Base-by-base conservation (phyloP, 37 sponge, comb jelly and placozoan genomes). In the Tethya wilhelma region DNA sequence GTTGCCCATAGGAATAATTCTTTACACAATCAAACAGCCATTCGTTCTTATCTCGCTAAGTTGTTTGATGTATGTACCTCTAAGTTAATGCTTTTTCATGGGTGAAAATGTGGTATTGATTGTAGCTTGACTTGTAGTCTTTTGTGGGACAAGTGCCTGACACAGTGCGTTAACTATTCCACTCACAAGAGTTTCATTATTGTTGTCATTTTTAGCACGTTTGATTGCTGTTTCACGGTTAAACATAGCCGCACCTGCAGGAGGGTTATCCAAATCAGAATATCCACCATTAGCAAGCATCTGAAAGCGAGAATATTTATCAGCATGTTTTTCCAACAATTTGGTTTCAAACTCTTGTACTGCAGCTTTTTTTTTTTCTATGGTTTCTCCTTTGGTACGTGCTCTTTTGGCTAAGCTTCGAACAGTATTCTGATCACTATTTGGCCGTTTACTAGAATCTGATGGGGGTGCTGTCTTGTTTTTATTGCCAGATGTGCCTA, bases 191-290 rank as follows among this genome's bases (percentile, higher is more conserved):
- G 63, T n/a, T 19, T 49, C 53, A 49, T 49, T 49, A 49, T 14
- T 49, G 14, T 49, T 49, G 14, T 49, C 53, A 49, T 9, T 49
- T 49, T 49, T 49, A 14, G 53, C 9, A 49, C 14, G 53, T 49
- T n/a, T n/a, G 7, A 7, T 60, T n/a, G 22, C 28, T 8, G 63
- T 25, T n/a, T 60, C 63, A 60, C 63, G 63, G 28, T n/a, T 6
- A 60, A 60, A 60, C 63, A 60, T 60, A 8, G 63, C 22, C 11
- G 63, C 63, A 49, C 53, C 53, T 25, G 63, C 63, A 60, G 63
- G 63, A 25, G 63, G 63, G 22, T 25, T n/a, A 23, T 60, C 63
- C 22, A 60, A n/a, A 26, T 60, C 63, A 60, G 63, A 25, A n/a
- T 60, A n/a, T 25, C 22, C 63, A 9, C 53, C 53, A 49, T 49